Conservation (phyloP, 2,113 vertebrate genomes). For the Stomatorhinus ivindoensis region DNA sequence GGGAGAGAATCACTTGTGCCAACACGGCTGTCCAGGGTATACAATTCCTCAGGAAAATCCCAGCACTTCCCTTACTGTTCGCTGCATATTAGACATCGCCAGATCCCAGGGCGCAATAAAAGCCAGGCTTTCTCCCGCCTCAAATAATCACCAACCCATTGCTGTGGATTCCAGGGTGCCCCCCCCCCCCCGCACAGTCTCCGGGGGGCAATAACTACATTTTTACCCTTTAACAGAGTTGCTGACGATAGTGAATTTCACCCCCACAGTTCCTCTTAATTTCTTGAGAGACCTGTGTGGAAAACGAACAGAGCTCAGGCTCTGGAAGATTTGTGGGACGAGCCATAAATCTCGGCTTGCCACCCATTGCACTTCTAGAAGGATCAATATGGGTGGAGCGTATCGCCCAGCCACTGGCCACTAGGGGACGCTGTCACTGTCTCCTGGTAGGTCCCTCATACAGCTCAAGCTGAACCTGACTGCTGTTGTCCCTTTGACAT, state of each 20-base stretch:
- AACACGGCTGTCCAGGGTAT: neutral
- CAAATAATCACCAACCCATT: slow-evolving; percentile 5
- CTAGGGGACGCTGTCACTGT: neutral
- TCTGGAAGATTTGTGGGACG: neutral
- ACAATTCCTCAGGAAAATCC: neutral
- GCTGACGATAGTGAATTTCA: slow-evolving; percentile 10
- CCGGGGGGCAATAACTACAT: slow-evolving; percentile 5
- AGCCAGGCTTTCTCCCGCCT: slow-evolving; percentile 4
- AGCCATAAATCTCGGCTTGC: neutral
- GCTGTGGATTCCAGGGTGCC: neutral
- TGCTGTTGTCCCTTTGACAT: neutral
- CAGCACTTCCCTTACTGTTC: neutral
- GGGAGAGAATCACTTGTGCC: neutral
- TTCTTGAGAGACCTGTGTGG: neutral
- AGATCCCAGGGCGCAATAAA: slow-evolving; percentile 4
- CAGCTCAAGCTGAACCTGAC: neutral
- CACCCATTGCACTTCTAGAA: neutral
- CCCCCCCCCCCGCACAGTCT: neutral
- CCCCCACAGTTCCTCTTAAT: neutral
- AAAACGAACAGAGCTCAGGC: neutral
- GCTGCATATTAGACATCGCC: slow-evolving; percentile 7
- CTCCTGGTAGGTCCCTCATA: neutral
- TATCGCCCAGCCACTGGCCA: neutral
- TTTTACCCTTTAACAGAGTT: slow-evolving; percentile 8
- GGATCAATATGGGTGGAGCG: neutral